Conservation (phyloP, 2,888 invertebrate species). For the Parapristionchus giblindavisi region DNA sequence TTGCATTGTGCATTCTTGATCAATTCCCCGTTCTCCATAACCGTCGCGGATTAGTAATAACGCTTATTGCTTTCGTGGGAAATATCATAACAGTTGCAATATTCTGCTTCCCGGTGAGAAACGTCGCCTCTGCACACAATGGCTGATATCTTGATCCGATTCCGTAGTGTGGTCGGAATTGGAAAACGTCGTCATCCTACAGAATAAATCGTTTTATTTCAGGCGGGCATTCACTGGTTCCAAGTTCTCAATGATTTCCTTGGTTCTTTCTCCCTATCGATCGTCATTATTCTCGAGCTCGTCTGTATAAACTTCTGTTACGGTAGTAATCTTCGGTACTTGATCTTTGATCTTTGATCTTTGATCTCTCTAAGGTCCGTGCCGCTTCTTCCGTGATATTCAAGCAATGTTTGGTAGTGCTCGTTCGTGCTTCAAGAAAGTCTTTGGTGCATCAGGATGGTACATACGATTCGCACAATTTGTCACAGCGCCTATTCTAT, state of each 20-base stretch:
- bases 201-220: neutral
- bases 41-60: constrained; percentile 5
- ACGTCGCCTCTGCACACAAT: neutral
- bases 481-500: constrained; percentile 21
- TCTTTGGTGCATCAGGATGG: constrained; percentile 21
- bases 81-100: neutral
- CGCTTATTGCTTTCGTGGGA: neutral
- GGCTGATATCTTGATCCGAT: neutral
- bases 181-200: neutral
- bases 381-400: constrained; percentile 21
- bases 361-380: constrained; percentile 6
- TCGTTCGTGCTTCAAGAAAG: constrained; percentile 14
- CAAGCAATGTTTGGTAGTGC: constrained; percentile 17
- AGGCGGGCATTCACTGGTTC: constrained; percentile 35
- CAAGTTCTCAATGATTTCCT: constrained; percentile 26
- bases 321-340: too few species aligned
- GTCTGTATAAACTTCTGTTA: constrained; percentile 23
- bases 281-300: constrained; percentile 26
- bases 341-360: too few species aligned
- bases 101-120: constrained; percentile 26
- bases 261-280: constrained; percentile 20
- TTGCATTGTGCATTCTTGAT: constrained; percentile 15
- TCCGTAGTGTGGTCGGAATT: neutral
- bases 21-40: too few species aligned
- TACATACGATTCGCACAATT: constrained; percentile 5